phyloP scores from a whole-genome alignment of 1,140 invertebrate genomes.

The Bombus fervidus region DNA sequence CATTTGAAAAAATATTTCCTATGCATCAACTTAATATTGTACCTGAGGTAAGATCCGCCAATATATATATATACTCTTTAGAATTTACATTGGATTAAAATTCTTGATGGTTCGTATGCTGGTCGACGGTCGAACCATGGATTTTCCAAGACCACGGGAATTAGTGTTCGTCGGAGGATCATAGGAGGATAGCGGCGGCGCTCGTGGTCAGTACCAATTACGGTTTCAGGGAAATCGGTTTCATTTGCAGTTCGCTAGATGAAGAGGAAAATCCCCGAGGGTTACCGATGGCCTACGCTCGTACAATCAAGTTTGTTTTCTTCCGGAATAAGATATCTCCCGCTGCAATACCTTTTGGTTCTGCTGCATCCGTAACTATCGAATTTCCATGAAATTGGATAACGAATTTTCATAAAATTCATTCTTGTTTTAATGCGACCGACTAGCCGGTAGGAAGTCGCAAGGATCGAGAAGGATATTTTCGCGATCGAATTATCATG shows the following conservation, averaged over 20 bases:
- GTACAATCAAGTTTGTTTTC: not conserved
- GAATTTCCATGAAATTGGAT: not conserved
- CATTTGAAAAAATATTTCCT: too few relatives aligned
- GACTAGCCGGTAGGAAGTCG: not conserved
- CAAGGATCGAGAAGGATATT: not conserved
- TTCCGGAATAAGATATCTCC: not conserved
- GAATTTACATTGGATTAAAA: not conserved
- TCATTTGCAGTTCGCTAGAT: constrained; percentile 2
- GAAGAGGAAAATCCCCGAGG: constrained; percentile 10
- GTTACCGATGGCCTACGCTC: not conserved
- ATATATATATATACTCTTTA: too few relatives aligned
- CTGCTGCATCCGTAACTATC: not conserved
- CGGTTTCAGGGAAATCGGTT: constrained; percentile 10
- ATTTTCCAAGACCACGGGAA: not conserved
- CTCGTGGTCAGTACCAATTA: constrained; percentile 21
- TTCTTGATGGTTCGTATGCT: not conserved
- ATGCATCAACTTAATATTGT: too few relatives aligned
- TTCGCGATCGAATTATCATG: not conserved
- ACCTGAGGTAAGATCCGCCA: too few relatives aligned
- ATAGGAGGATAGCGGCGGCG: not conserved
- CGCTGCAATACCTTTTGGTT: not conserved
- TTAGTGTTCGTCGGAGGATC: not conserved
- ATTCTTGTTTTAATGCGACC: not conserved
- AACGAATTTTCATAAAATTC: not conserved
- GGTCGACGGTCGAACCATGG: not conserved